Evolutionary conservation across 2,797 vertebrate genomes (phyloP).

Genomic region (Poeciliopsis presidionis): DNA sequence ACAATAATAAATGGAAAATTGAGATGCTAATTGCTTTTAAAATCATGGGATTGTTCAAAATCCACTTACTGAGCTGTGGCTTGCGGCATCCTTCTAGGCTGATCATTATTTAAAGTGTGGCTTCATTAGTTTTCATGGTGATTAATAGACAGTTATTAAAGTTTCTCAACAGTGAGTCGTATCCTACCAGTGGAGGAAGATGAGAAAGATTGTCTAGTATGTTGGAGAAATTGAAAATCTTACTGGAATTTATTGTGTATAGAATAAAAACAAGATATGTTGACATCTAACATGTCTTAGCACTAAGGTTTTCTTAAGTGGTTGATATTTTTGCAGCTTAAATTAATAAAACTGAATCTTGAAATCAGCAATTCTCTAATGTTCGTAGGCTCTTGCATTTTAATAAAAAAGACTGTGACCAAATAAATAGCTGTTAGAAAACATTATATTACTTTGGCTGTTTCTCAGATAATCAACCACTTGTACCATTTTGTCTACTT

Average conservation of each 20-base stretch:
- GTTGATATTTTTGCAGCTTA: not conserved
- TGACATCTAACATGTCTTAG: not conserved
- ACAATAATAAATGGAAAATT: not conserved
- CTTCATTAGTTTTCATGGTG: conserved; percentile 5
- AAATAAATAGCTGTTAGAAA: not conserved
- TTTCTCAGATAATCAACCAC: not conserved
- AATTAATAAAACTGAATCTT: not conserved
- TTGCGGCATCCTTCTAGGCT: not conserved
- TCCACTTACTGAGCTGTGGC: not conserved
- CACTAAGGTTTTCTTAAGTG: not conserved
- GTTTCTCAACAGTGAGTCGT: not conserved
- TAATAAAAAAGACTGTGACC: not conserved
- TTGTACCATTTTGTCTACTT: conserved; percentile 9
- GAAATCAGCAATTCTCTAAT: not conserved
- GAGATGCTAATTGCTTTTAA: not conserved
- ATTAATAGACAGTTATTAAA: conserved; percentile 2
- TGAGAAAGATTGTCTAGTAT: not conserved
- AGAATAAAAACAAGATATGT: not conserved
- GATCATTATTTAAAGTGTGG: not conserved
- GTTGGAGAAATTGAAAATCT: not conserved
- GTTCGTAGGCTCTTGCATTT: not conserved
- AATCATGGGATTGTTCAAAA: not conserved
- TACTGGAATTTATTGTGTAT: not conserved
- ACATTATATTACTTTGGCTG: not conserved
- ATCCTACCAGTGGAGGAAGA: not conserved